Base-by-base conservation (phyloP, 1,140 invertebrate genomes). In the Leptinotarsa lineolata region DNA sequence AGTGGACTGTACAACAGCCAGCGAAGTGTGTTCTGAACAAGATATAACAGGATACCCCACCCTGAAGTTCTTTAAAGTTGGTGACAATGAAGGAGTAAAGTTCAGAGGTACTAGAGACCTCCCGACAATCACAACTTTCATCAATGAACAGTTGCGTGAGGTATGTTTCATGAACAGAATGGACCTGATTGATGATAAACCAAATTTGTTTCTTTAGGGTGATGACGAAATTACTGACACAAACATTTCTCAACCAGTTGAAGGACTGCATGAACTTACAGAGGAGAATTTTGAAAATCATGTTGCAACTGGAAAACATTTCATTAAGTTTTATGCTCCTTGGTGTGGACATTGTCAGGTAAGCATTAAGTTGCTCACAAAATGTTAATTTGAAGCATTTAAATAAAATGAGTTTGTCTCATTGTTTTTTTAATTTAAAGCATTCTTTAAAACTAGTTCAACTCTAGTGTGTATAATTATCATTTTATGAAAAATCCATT, bases 271-370 rank as follows among this genome's bases (percentile, higher is more conserved):
- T 8, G 91, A 92, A 75, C 85, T 95, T 20, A 93, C 89, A 13
- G 91, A 93, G 77, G 88, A 91, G 0, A 93, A 85, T 15, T 95
- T 95, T 79, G 85, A 90, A 64, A 86, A 90, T 46, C 88, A 90
- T 76, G 86, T 94, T 1, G 84, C 87, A 22, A 83, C 79, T 20
- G 93, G 93, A 72, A 87, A 90, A 75, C 90, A 93, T 83, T 95
- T 96, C 84, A 86, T 96, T 44, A 94, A 94, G 79, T 94, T 95
- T 84, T 95, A 92, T 84, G 93, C 93, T 18, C 93, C 94, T 0
- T 95, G 94, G 94, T 95, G 93, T 85, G 91, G 91, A 20, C 92
- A 94, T 83, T 95, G 94, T 81, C 92, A 93, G 85, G 89, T 90
- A 80, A 79, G 46, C 12, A 61, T 68, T 39, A 39, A 39, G 30